Base-by-base conservation (phyloP, 2,797 vertebrate species). In the Buphagus erythrorhynchus region DNA sequence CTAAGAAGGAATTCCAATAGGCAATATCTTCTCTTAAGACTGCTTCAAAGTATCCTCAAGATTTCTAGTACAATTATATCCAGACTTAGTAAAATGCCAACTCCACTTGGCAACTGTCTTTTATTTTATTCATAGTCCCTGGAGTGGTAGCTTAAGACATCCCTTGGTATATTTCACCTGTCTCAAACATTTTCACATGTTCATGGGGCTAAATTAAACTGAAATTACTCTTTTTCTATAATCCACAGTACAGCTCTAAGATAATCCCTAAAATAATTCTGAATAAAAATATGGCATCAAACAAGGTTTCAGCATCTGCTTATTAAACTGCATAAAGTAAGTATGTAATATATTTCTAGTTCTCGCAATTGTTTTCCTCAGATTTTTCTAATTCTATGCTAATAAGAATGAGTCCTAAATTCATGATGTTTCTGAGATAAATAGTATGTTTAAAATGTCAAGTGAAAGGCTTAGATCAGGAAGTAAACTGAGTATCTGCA, bases 211-310 rank as follows among this genome's bases (percentile, higher is more conserved):
- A 94, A 95, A 95, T 93, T 94, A 94, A 93, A 95, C 71, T 40
- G 67, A 93, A 96, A 96, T 95, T 87, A 95, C 92, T 82, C 80
- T 66, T 95, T 65, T 79, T 73, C 66, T 65, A 67, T 94, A 97
- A 96, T 96, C 90, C 90, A 91, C 77, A 73, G 88, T 82, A 48
- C 35, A 90, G 94, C 80, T 94, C 26, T 93, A 85, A 93, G 88
- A 92, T 97, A 95, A 96, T 94, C 93, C 94, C 59, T 95, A 85
- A 95, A 94, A 97, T 96, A 96, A 96, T 94, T 96, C 92, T 87
- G 86, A 92, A 95, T 93, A 96, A 94, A 96, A 96, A 96, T 93
- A 87, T 75, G 62, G 72, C 76, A 67, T 94, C 88, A 95, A 95
- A 86, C 66, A 89, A 85, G 83, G 66, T 95, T 90, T 92, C 68